Evolutionary conservation across 2,888 invertebrate species (phyloP), one percentile per base, ranked within the genome.

Genomic region (Halictus ligatus): DNA sequence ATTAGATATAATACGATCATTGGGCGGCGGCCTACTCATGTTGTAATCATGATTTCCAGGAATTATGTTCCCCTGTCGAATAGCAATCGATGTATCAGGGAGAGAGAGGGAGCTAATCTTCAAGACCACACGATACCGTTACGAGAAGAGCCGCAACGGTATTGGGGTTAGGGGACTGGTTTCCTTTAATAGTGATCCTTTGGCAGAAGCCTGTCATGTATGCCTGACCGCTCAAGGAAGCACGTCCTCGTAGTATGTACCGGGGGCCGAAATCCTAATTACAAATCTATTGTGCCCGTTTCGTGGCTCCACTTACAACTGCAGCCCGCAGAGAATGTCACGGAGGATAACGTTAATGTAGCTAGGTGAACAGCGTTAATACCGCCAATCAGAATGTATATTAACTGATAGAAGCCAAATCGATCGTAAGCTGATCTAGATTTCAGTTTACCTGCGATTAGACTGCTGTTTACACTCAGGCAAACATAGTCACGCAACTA

Each of bases 251-350:
- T 50, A 25, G 29, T 5, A 35, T 50, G 50, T 50, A 18, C 21
- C 50, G 18, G 35, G 29, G 21, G 1, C 29, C 73, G 73, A 73
- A 73, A 73, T 73, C 73, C 73, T 73, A 73, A 73, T 73, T 73
- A 73, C 50, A 73, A 50, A 77, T 77, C 67, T 77, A 77, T 77
- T 77, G 48, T 60, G 46, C 67, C 46, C 43, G 6, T 77, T 60
- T 46, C 29, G 60, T 67, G 18, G 29, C 73, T 1, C 50, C 50
- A 73, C 35, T 73, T 73, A 73, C 73, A 50, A 50, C 29, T 35
- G 21, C 25, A 50, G 29, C 18, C 73, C 48, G 15, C 73, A 48
- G 48, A 50, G 73, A 73, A 35, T 21, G 29, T 48, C 25, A 48
- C 8, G 73, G 73, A 18, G 29, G 25, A 3, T 35, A 25, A 25